These are phyloP conservation scores for Tachysurus vachellii DNA, from an alignment of 2,113 vertebrate genomes.

Conservation along the genomic window DNA sequence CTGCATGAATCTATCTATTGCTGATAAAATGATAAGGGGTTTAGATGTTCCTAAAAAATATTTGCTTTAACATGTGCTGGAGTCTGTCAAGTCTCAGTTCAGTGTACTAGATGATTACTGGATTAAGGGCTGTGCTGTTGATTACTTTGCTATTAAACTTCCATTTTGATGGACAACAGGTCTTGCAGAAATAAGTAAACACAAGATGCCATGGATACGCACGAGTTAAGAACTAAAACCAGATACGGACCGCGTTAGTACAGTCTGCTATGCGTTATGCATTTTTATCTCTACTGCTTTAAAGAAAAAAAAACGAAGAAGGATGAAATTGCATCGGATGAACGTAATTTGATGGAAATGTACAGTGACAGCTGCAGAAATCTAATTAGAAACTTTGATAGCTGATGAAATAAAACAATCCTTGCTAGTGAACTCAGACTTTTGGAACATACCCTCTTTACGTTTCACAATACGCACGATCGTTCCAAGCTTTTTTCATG, in stretches of 20 bases:
- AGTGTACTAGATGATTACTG: neutral
- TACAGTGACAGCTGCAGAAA: slow-evolving; percentile 4
- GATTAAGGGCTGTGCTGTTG: neutral
- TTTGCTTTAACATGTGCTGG: neutral
- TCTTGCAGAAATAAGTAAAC: neutral
- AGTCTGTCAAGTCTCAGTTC: neutral
- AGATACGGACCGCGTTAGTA: neutral
- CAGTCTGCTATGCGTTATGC: neutral
- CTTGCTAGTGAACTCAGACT: slow-evolving; percentile 5
- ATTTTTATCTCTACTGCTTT: neutral
- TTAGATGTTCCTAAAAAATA: neutral
- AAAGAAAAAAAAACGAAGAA: neutral
- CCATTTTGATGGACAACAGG: neutral
- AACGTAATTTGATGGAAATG: neutral
- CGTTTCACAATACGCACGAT: slow-evolving; percentile 1
- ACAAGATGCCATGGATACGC: neutral
- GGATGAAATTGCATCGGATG: neutral
- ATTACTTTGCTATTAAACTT: too few relatives aligned
- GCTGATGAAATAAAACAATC: slow-evolving; percentile 20
- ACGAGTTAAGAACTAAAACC: neutral
- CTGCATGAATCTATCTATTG: too few relatives aligned
- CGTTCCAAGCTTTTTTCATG: neutral
- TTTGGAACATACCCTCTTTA: slow-evolving; percentile 5
- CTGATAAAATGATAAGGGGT: too few relatives aligned
- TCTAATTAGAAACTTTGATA: slow-evolving; percentile 18